These are phyloP conservation scores for Anhinga anhinga DNA, from an alignment of 2,113 vertebrate species.

Conservation along the genomic window DNA sequence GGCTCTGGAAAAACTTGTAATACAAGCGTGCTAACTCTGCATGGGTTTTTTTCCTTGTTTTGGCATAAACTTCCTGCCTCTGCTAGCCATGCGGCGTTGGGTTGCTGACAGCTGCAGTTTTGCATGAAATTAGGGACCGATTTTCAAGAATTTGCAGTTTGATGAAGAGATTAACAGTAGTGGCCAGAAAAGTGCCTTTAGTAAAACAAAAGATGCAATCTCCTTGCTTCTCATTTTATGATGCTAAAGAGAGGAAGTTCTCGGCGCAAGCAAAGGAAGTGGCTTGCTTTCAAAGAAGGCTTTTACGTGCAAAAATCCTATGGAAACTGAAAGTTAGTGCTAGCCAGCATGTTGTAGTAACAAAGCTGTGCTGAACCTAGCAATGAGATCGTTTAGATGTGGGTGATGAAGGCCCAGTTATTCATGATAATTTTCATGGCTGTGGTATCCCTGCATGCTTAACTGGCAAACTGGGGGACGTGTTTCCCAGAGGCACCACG, in stretches of 20 bases:
- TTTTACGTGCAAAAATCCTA: not conserved
- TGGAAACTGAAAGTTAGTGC: not conserved
- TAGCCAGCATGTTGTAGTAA: not conserved
- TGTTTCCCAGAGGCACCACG: not conserved
- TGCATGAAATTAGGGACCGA: not conserved
- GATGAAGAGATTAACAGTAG: not conserved
- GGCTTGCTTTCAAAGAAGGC: not conserved
- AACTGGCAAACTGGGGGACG: not conserved
- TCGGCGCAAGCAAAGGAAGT: not conserved
- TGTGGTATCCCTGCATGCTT: not conserved
- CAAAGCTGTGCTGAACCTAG: not conserved
- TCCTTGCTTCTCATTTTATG: not conserved
- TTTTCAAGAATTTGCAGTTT: not conserved
- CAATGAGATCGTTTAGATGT: not conserved
- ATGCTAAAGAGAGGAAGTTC: not conserved
- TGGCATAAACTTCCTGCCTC: not conserved
- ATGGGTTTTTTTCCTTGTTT: not conserved
- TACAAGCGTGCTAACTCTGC: not conserved
- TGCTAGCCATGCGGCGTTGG: not conserved
- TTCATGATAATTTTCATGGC: not conserved
- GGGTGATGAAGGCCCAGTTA: not conserved
- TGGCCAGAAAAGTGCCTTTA: not conserved
- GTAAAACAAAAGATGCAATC: not conserved
- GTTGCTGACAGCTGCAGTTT: not conserved
- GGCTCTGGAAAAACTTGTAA: not conserved